A percentile compares a stretch with the other conserved stretches of the same genome.
Conservation (phyloP, 1,140 invertebrate species). For the Prorops nasuta region DNA sequence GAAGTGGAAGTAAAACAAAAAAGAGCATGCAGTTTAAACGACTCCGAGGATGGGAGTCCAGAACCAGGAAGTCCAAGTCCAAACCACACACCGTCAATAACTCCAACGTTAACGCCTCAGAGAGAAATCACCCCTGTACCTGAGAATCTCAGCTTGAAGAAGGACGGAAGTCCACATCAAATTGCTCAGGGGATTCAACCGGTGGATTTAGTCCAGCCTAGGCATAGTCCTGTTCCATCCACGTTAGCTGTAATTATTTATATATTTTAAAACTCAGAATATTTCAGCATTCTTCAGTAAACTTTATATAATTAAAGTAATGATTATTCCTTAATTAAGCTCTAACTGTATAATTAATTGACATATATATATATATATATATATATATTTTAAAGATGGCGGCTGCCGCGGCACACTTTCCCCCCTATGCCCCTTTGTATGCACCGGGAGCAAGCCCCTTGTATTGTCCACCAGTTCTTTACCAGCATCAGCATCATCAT, state of each 20-base stretch:
- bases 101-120: conserved; percentile 48
- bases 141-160: conserved; percentile 62
- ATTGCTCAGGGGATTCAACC: conserved; percentile 41
- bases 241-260: conserved; percentile 40
- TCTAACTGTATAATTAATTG: background rate
- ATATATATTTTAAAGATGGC: conserved; percentile 30
- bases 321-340: background rate
- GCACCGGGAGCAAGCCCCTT: conserved; percentile 49
- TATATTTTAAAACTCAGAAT: background rate
- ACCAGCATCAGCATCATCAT: conserved; percentile 48
- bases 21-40: conserved; percentile 39
- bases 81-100: conserved; percentile 47
- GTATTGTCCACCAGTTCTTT: conserved; percentile 53
- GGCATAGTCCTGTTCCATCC: conserved; percentile 45
- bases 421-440: conserved; percentile 48
- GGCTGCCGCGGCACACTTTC: conserved; percentile 46
- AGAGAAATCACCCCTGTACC: conserved; percentile 60
- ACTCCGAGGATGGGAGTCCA: conserved; percentile 45
- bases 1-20: conserved; percentile 33
- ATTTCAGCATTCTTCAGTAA: background rate
- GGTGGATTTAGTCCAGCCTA: conserved; percentile 49
- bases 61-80: conserved; percentile 48
- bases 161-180: conserved; percentile 44
- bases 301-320: background rate
- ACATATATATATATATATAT: conserved; percentile 1